Evolutionary conservation across 2,888 invertebrate genomes (phyloP).

Genomic region (Melangyna quadrimaculata): DNA sequence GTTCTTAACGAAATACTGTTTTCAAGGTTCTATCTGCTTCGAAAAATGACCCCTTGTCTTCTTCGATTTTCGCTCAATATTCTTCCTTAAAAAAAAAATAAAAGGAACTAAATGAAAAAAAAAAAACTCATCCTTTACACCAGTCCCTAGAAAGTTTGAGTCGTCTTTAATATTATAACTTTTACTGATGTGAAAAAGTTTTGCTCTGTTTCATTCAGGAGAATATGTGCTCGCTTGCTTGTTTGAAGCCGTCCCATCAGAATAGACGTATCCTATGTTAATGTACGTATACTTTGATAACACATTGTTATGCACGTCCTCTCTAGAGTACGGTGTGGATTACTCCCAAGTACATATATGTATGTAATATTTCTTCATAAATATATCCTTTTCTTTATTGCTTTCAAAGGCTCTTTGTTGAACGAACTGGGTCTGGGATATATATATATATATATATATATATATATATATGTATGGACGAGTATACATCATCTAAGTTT

Average conservation of each 20-base stretch:
- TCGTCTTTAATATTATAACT: not conserved
- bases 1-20: not conserved
- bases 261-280: not conserved
- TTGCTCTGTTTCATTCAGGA: not conserved
- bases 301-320: constrained; percentile 43
- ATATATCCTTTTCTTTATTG: constrained; percentile 30
- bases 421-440: not conserved
- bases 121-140: not conserved
- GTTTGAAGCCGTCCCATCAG: constrained; percentile 4
- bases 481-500: not conserved
- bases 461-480: not conserved
- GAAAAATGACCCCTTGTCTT: not conserved
- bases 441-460: not conserved
- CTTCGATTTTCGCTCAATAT: not conserved
- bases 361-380: constrained; percentile 32
- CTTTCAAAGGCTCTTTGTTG: constrained; percentile 31
- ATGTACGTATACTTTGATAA: not conserved
- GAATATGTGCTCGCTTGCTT: not conserved
- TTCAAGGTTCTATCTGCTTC: not conserved
- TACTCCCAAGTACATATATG: constrained; percentile 36
- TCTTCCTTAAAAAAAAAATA: not conserved
- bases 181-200: constrained; percentile 15
- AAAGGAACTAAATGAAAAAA: not conserved
- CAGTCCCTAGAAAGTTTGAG: not conserved
- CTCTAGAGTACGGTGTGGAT: constrained; percentile 42